Percentiles rank a stretch among this genome's conserved stretches.
phyloP scores from a whole-genome alignment of 2,797 vertebrate species.

The Danio aesculapii region DNA sequence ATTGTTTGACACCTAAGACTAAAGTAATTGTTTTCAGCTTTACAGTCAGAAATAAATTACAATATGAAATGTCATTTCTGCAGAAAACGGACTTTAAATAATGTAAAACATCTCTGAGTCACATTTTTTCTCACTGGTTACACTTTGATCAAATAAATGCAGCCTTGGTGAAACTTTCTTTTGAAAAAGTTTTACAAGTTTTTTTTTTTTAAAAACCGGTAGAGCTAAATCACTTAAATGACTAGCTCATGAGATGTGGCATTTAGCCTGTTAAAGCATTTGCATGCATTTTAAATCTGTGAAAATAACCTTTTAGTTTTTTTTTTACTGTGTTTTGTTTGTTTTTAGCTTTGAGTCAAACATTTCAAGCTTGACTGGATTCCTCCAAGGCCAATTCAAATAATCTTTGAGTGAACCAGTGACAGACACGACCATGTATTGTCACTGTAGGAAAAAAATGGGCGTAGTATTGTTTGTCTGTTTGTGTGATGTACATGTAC shows the following conservation, averaged over 20 bases:
- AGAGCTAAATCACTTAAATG: not conserved
- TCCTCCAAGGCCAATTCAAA: constrained; percentile 34
- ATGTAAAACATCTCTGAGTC: too few relatives aligned
- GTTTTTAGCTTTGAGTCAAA: constrained; percentile 6
- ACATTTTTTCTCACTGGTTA: too few relatives aligned
- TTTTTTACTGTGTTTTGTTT: not conserved
- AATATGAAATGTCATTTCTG: not conserved
- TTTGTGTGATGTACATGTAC: not conserved
- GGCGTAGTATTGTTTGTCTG: constrained; percentile 24
- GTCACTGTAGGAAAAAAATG: constrained; percentile 35
- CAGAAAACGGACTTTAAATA: not conserved
- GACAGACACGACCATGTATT: constrained; percentile 20
- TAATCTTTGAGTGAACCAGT: constrained; percentile 19
- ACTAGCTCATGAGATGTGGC: not conserved
- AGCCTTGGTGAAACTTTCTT: too few relatives aligned
- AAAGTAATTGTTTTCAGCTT: not conserved
- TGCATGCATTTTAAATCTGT: not conserved
- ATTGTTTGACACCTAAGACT: not conserved
- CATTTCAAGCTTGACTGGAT: constrained; percentile 41
- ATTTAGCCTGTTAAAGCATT: not conserved
- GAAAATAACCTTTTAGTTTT: constrained; percentile 5
- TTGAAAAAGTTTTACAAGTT: too few relatives aligned
- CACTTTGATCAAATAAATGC: too few relatives aligned
- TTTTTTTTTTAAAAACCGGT: too few relatives aligned
- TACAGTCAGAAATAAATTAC: not conserved